Conservation (phyloP, 2,797 vertebrate species). For the Squalus acanthias region DNA sequence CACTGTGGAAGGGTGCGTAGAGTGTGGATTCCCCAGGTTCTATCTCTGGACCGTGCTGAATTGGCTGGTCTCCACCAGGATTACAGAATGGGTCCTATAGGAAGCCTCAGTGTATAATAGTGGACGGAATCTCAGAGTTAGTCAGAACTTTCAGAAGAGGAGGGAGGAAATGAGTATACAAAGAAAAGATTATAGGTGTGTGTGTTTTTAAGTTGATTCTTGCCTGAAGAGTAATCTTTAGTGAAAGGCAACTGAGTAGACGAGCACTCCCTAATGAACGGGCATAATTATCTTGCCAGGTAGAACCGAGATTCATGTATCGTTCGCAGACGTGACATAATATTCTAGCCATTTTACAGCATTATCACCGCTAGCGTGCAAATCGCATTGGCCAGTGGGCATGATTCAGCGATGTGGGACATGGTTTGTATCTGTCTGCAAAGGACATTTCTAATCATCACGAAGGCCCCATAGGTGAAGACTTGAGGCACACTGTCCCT, state of each 20-base stretch:
- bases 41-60: neutral
- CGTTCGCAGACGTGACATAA: neutral
- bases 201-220: neutral
- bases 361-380: neutral
- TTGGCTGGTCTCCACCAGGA: neutral
- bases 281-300: neutral
- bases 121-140: neutral
- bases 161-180: neutral
- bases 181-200: neutral
- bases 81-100: neutral
- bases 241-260: neutral
- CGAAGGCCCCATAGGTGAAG: too few relatives aligned
- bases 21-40: neutral
- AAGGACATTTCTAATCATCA: neutral
- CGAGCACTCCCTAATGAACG: neutral
- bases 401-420: neutral
- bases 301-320: neutral
- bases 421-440: neutral
- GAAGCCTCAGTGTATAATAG: neutral
- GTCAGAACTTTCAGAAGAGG: neutral
- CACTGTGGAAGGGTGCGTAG: neutral
- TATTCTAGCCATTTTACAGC: neutral
- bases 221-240: neutral
- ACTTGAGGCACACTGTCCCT: neutral
- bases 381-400: neutral